Evolutionary conservation across 1,140 invertebrate genomes (phyloP), one percentile per base, ranked within the genome.

Genomic region (Drosophila carrolli): DNA sequence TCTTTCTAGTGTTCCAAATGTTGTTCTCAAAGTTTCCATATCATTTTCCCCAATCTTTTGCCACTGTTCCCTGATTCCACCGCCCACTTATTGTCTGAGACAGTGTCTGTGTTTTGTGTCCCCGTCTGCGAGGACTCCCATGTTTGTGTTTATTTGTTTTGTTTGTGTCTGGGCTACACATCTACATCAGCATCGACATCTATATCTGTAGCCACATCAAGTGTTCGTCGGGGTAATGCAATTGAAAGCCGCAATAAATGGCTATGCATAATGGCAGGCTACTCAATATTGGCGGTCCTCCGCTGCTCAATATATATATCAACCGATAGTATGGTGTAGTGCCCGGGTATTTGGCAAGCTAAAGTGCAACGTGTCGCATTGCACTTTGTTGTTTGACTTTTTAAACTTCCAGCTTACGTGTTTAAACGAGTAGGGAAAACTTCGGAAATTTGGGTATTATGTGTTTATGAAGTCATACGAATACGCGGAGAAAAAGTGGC

Each of bases 211-310:
- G 40, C 58, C 38, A 44, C 70, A 62, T 38, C 72, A 63, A 74
- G 67, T n/a, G 47, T 13, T 19, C 16, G n/a, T 8, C 9, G 41
- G 54, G 67, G 60, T 80, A 81, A 75, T 80, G 78, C 78, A 67
- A 72, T 72, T 63, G 78, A 73, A 82, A 75, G 75, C 65, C 80
- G 68, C 80, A 83, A 75, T 71, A 83, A 84, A 81, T 81, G 82
- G 77, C 61, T 61, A 56, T 79, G 81, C 72, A 84, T 84, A 84
- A 84, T 84, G 81, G 76, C 75, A 54, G 70, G 71, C 32, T 76
- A 76, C 75, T 78, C 68, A 77, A 74, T 77, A 76, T 53, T 65
- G 65, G 47, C 47, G 56, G 53, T 75, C 53, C 43, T 72, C 44
- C 5, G 14, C 65, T 43, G 29, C 47, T 7, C 46, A 37, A 47